Percentiles rank a stretch among this genome's conserved stretches.
phyloP scores from a whole-genome alignment of 1,140 invertebrate species.

The Saxidomus purpurata region DNA sequence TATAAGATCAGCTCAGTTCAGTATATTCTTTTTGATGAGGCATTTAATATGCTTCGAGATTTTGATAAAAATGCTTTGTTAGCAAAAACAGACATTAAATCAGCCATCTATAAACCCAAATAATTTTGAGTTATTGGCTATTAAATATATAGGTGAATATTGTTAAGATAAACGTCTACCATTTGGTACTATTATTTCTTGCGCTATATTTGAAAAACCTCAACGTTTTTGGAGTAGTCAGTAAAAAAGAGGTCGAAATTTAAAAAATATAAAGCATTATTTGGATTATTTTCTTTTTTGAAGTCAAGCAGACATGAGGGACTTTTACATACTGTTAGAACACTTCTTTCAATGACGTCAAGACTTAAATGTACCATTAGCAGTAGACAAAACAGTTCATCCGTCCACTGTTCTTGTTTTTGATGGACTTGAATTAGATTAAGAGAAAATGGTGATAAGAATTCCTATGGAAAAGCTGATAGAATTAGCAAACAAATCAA shows the following conservation, averaged over 20 bases:
- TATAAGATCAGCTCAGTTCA: slow-evolving; percentile 60
- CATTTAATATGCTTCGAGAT: slow-evolving; percentile 57
- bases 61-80: slow-evolving; percentile 24
- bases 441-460: slow-evolving; percentile 48
- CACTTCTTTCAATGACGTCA: not conserved
- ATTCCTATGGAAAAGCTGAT: slow-evolving; percentile 39
- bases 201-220: slow-evolving; percentile 13
- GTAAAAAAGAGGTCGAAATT: no score
- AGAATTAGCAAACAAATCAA: slow-evolving; percentile 20
- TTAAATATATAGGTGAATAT: not conserved
- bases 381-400: slow-evolving; percentile 53
- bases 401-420: slow-evolving; percentile 44
- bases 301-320: no score
- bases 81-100: slow-evolving; percentile 57
- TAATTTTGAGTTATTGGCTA: slow-evolving; percentile 30
- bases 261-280: no score
- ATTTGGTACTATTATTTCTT: slow-evolving; percentile 1
- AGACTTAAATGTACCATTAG: slow-evolving; percentile 22
- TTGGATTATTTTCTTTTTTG: no score
- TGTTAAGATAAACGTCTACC: no score
- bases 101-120: slow-evolving; percentile 27
- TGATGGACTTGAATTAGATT: slow-evolving; percentile 50
- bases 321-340: not conserved
- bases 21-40: slow-evolving; percentile 66
- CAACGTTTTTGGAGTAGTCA: no score